phyloP scores from a whole-genome alignment of 2,113 vertebrate genomes.

The Odontophorus gujanensis region DNA sequence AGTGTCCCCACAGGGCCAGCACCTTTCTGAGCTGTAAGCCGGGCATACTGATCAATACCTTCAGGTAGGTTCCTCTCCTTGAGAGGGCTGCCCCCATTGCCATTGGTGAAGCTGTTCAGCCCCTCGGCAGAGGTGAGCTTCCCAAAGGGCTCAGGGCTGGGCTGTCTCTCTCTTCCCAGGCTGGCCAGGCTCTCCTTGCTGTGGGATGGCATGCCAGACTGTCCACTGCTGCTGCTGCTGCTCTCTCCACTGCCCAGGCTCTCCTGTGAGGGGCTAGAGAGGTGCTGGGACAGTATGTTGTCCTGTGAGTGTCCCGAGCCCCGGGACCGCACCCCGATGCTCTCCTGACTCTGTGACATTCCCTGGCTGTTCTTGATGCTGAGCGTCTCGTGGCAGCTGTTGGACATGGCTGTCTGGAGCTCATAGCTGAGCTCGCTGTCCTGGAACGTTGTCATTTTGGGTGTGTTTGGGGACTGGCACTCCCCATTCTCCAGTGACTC shows the following conservation, averaged over 20 bases:
- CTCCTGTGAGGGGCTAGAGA: constrained; percentile 79
- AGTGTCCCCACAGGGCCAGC: not conserved
- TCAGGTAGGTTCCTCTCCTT: constrained; percentile 90
- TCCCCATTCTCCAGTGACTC: constrained; percentile 86
- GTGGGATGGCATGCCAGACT: not conserved
- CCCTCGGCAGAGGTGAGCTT: not conserved
- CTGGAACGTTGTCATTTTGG: constrained; percentile 91
- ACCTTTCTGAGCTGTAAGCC: constrained; percentile 33
- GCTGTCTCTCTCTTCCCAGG: not conserved
- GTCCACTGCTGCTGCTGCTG: constrained; percentile 73
- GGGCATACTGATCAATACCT: constrained; percentile 82
- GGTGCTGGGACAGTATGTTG: constrained; percentile 59
- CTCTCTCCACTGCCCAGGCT: constrained; percentile 74
- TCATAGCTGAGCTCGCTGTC: constrained; percentile 91
- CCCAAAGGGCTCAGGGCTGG: not conserved
- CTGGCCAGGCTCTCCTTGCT: not conserved
- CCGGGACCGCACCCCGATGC: constrained; percentile 86
- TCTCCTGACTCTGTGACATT: constrained; percentile 91
- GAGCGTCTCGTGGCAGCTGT: constrained; percentile 78
- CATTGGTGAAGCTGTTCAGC: not conserved
- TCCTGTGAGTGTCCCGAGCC: constrained; percentile 92
- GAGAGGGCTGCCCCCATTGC: constrained; percentile 27
- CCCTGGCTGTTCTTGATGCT: constrained; percentile 76
- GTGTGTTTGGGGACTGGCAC: constrained; percentile 79
- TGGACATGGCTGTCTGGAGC: constrained; percentile 89